Percentiles rank a stretch among this genome's conserved stretches.
Evolutionary conservation across 2,888 invertebrate genomes (phyloP).

Genomic region (Cybosia mesomella): DNA sequence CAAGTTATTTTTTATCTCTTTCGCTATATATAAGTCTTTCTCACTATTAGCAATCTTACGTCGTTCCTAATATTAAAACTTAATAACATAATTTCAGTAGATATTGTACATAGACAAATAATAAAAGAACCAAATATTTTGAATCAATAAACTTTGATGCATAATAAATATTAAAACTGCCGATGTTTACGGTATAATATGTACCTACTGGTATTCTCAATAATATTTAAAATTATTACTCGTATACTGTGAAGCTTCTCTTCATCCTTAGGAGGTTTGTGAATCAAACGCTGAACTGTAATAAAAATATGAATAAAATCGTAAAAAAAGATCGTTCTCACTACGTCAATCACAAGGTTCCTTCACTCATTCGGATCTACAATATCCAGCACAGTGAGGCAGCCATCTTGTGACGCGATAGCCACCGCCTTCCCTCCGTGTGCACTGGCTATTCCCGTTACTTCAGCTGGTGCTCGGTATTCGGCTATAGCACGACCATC

Average conservation of each 20-base stretch:
- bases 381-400: constrained; percentile 94
- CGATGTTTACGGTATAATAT: no score
- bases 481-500: constrained; percentile 98
- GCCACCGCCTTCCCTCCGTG: constrained; percentile 94
- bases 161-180: no score
- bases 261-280: not conserved
- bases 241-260: no score
- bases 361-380: constrained; percentile 77
- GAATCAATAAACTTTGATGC: not conserved
- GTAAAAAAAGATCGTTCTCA: not conserved
- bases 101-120: not conserved
- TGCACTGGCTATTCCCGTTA: constrained; percentile 95
- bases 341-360: not conserved
- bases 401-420: constrained; percentile 97
- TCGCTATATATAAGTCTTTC: not conserved
- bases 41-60: not conserved
- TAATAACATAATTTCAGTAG: not conserved
- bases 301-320: no score
- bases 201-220: no score
- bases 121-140: not conserved
- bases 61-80: not conserved
- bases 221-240: no score
- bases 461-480: constrained; percentile 95
- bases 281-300: not conserved
- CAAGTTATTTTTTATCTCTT: not conserved